A percentile compares a stretch with the other conserved stretches of the same genome.
phyloP scores from a whole-genome alignment of 2,113 vertebrate species.

The Bambusicola thoracicus region DNA sequence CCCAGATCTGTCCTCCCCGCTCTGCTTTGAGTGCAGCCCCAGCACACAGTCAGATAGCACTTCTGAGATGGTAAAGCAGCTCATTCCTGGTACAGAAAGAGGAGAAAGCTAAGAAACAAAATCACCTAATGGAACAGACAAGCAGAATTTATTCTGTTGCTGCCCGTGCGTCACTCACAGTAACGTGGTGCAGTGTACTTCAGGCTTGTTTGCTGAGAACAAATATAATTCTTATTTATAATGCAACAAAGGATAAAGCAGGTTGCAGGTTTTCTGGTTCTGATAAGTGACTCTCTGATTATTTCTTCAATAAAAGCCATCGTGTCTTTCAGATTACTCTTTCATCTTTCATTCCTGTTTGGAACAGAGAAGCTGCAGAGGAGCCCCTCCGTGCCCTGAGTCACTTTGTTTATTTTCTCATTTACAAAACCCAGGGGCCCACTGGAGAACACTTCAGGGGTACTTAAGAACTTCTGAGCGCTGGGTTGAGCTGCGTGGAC shows the following conservation, averaged over 20 bases:
- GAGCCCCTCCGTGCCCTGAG: not conserved
- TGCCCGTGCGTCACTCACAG: not conserved
- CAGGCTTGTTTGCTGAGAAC: slow-evolving; percentile 42
- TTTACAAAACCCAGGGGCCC: slow-evolving; percentile 9
- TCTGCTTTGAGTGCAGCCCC: not conserved
- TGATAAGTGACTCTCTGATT: slow-evolving; percentile 49
- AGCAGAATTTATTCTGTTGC: slow-evolving; percentile 3
- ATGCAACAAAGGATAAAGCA: slow-evolving; percentile 62
- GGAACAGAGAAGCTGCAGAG: not conserved
- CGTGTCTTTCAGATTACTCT: slow-evolving; percentile 22
- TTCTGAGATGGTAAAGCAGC: not conserved
- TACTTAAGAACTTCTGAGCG: slow-evolving; percentile 20
- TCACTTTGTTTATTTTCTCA: slow-evolving; percentile 17
- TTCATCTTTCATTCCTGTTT: slow-evolving; percentile 33
- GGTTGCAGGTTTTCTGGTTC: slow-evolving; percentile 20
- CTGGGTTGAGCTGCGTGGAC: not conserved
- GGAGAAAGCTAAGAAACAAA: not conserved
- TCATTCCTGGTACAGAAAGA: not conserved
- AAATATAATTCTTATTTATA: slow-evolving; percentile 68
- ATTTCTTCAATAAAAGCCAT: slow-evolving; percentile 39
- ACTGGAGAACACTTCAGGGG: not conserved
- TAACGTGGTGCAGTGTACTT: not conserved
- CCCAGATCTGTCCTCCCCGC: not conserved
- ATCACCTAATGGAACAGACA: slow-evolving; percentile 38
- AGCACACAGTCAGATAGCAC: not conserved